Base-by-base conservation (phyloP, 2,797 vertebrate genomes). In the Dicrostonyx torquatus region DNA sequence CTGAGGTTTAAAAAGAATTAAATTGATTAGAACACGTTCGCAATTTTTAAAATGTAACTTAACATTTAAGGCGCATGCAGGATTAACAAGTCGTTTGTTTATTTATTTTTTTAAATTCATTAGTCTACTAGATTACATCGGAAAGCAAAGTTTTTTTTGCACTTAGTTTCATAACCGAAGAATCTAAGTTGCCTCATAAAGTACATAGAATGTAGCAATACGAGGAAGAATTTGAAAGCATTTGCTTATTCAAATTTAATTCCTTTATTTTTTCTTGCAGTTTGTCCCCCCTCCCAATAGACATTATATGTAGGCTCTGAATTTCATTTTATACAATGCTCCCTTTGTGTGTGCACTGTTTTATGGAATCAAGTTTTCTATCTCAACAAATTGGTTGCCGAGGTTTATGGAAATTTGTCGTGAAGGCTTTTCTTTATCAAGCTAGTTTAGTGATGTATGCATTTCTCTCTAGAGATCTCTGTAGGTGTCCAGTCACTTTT, bases 321-420 rank as follows among this genome's bases (percentile, higher is more conserved):
- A 85, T 92, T 83, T 89, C 83, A 77, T 83, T 40, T 66, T 76
- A 37, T 14, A 66, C 14, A 20, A 1, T 90, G 34, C 66, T 80
- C n/a, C 37, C 15, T 88, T 86, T 83, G 24, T 83, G 66, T 86
- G 60, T 76, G 50, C 50, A 11, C 70, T 91, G 80, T 94, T 62
- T 17, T 24, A 48, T 80, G 85, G 75, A 86, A 53, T 90, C 66
- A 89, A 66, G 77, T 96, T 89, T 94, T 97, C 58, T 94, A 26
- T 76, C 37, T n/a, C 68, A 79, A 90, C 91, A 94, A 84, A 83
- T 13, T 80, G 60, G 87, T 96, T 87, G 82, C 75, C 75, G 80
- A 93, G 86, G 93, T 95, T 96, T 93, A 77, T 29, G 79, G 91
- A 94, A 72, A 88, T 95, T 93, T 89, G 75, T 96, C 87, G 43